Evolutionary conservation across 2,113 vertebrate genomes (phyloP).

Genomic region (Asarcornis scutulata): DNA sequence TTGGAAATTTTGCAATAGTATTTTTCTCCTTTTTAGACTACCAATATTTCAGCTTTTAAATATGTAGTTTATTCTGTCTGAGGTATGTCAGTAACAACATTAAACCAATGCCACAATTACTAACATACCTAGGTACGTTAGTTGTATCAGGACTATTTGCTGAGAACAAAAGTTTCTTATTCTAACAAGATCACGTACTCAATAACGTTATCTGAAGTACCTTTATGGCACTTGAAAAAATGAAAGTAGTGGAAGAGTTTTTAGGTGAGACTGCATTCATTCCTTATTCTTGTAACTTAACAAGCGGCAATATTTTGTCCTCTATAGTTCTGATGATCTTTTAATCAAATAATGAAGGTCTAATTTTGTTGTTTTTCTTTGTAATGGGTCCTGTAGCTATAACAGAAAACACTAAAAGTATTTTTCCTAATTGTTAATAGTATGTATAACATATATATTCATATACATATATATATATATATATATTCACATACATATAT

Average conservation of each 20-base stretch:
- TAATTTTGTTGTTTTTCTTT: background rate
- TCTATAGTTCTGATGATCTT: background rate
- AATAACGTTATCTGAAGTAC: background rate
- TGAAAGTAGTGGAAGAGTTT: background rate
- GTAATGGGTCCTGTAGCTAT: background rate
- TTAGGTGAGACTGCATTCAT: background rate
- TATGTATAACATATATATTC: background rate
- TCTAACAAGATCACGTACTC: background rate
- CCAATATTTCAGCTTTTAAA: background rate
- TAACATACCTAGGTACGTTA: background rate
- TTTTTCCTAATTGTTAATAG: background rate
- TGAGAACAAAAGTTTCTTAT: background rate
- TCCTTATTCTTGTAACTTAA: background rate
- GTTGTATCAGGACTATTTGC: background rate
- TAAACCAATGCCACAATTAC: background rate
- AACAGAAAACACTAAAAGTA: background rate
- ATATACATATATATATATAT: background rate
- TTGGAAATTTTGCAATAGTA: background rate
- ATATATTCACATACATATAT: background rate
- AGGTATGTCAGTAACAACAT: background rate
- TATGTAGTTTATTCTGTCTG: background rate
- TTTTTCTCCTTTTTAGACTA: background rate
- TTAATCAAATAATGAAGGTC: background rate
- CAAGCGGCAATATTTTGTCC: background rate
- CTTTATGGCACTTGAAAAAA: background rate